Percentiles rank a stretch among this genome's conserved stretches.
Evolutionary conservation across 1,140 invertebrate genomes (phyloP).

Genomic region (Coptotermes formosanus): DNA sequence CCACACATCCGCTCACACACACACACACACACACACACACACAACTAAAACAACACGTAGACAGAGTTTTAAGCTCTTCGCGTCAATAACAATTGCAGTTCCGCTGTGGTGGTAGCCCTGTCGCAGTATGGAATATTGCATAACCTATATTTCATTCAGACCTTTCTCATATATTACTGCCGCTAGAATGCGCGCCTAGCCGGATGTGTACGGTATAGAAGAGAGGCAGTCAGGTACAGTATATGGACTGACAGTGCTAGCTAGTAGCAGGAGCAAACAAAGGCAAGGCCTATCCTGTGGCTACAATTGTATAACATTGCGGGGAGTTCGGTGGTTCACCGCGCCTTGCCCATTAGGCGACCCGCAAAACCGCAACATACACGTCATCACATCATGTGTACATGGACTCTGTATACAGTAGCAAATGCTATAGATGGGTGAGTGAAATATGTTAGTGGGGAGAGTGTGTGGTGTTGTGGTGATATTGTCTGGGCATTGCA

Average conservation of each 20-base stretch:
- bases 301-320: conserved; percentile 27
- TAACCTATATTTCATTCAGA: conserved; percentile 6
- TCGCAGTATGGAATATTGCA: conserved; percentile 20
- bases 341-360: conserved; percentile 29
- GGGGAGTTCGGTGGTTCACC: conserved; percentile 25
- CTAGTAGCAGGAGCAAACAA: background rate
- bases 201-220: conserved; percentile 8
- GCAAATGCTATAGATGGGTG: background rate
- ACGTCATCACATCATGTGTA: conserved; percentile 31
- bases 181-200: conserved; percentile 20
- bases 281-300: conserved; percentile 16
- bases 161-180: conserved; percentile 26
- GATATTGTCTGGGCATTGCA: background rate
- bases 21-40: background rate
- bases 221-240: background rate
- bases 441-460: background rate
- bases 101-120: background rate
- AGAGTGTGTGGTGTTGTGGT: background rate
- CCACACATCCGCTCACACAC: background rate
- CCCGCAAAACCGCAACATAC: conserved; percentile 11
- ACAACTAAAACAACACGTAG: background rate
- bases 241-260: background rate
- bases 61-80: conserved; percentile 24
- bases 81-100: conserved; percentile 24
- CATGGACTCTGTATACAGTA: conserved; percentile 16